phyloP scores from a whole-genome alignment of 2,797 vertebrate species.

The Melanotaenia parkinsoni region DNA sequence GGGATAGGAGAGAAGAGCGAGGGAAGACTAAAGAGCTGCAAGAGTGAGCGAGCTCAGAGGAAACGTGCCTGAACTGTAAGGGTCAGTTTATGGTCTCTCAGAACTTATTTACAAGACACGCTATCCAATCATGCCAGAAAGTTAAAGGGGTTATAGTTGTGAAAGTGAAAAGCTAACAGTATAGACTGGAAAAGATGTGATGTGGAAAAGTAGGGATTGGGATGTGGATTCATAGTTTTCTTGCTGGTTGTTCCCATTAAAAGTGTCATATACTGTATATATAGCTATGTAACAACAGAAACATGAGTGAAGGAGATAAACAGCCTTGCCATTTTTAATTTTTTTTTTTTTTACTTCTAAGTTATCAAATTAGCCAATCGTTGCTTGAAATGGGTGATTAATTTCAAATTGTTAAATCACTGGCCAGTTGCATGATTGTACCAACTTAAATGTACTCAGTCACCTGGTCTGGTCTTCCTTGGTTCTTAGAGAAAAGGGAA shows the following conservation, averaged over 20 bases:
- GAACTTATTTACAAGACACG: slow-evolving; percentile 9
- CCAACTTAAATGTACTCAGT: not conserved
- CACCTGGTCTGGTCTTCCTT: not conserved
- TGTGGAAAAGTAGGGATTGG: not conserved
- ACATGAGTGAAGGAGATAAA: not conserved
- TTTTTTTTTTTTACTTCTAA: not conserved
- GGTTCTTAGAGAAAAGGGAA: too few species aligned
- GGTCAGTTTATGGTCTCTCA: slow-evolving; percentile 8
- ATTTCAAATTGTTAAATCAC: not conserved
- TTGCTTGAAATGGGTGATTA: not conserved
- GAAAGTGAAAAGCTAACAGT: not conserved
- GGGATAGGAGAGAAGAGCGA: slow-evolving; percentile 66
- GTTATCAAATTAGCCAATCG: not conserved
- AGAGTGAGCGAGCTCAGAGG: slow-evolving; percentile 25
- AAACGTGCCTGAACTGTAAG: slow-evolving; percentile 9
- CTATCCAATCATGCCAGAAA: slow-evolving; percentile 12
- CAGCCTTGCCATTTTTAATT: not conserved
- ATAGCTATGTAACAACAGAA: not conserved
- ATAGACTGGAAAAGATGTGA: not conserved
- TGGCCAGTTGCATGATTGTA: not conserved
- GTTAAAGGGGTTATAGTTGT: slow-evolving; percentile 2
- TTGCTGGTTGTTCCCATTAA: slow-evolving; percentile 3
- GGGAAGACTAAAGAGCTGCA: slow-evolving; percentile 53
- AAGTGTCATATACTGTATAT: not conserved
- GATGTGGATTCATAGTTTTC: not conserved